phyloP scores from a whole-genome alignment of 2,113 vertebrate genomes.

The Ursus arctos region DNA sequence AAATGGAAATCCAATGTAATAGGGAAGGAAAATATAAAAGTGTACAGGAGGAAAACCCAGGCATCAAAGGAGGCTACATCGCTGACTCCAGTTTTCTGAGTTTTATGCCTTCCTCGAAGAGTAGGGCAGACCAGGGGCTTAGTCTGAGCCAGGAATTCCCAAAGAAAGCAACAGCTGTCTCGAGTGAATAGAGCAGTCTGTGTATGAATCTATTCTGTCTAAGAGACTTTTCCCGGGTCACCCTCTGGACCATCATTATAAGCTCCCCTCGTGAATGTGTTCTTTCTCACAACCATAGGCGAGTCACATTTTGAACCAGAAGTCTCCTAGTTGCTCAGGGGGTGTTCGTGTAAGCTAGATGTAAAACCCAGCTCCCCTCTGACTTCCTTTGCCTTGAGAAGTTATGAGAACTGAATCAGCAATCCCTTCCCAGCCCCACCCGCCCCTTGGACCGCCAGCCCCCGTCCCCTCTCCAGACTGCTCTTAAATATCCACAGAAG shows the following conservation, averaged over 20 bases:
- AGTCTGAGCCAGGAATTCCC: not conserved
- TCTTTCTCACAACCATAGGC: not conserved
- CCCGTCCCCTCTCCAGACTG: not conserved
- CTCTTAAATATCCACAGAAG: not conserved
- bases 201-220: not conserved
- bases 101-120: not conserved
- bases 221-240: not conserved
- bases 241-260: fast-evolving
- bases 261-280: not conserved
- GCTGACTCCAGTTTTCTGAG: not conserved
- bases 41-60: not conserved
- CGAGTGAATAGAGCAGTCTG: not conserved
- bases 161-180: not conserved
- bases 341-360: not conserved
- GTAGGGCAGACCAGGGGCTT: not conserved
- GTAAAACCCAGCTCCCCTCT: not conserved
- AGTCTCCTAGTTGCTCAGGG: not conserved
- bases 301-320: not conserved
- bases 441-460: not conserved
- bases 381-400: not conserved
- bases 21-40: not conserved
- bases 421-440: not conserved
- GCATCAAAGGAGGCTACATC: not conserved
- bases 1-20: not conserved
- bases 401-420: not conserved